These are phyloP conservation scores for Drosophila sulfurigaster DNA, from an alignment of 1,140 invertebrate species.

Conservation along the genomic window DNA sequence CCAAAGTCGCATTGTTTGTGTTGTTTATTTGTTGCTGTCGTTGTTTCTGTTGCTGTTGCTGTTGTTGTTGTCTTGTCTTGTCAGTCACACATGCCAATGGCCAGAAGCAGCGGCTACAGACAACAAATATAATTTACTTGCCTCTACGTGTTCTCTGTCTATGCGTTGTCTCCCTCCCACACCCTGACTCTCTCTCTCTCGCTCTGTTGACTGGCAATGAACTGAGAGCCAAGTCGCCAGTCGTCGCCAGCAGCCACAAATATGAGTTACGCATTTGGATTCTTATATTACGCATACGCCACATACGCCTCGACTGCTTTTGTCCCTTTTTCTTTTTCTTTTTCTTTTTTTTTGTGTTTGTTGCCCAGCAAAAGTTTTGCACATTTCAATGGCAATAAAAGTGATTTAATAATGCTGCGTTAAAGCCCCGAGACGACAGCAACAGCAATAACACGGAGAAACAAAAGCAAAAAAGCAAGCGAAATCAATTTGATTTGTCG, in stretches of 20 bases:
- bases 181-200: neutral
- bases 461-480: constrained; percentile 20
- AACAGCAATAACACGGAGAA: constrained; percentile 41
- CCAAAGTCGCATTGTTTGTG: constrained; percentile 62
- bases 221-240: constrained; percentile 30
- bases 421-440: constrained; percentile 49
- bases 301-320: constrained; percentile 9
- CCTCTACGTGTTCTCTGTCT: constrained; percentile 30
- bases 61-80: constrained; percentile 50
- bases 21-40: constrained; percentile 61
- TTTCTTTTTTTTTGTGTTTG: neutral
- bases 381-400: constrained; percentile 83
- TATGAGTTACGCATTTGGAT: constrained; percentile 59
- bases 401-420: constrained; percentile 79
- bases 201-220: constrained; percentile 37
- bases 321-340: constrained; percentile 1
- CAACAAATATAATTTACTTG: constrained; percentile 70
- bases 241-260: constrained; percentile 44
- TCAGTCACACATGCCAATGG: constrained; percentile 63
- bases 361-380: constrained; percentile 56
- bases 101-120: constrained; percentile 48
- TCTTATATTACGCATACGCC: constrained; percentile 74
- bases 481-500: constrained; percentile 83
- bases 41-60: constrained; percentile 26
- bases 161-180: neutral